Evolutionary conservation across 2,888 invertebrate species (phyloP).

Genomic region (Coremacera marginata): DNA sequence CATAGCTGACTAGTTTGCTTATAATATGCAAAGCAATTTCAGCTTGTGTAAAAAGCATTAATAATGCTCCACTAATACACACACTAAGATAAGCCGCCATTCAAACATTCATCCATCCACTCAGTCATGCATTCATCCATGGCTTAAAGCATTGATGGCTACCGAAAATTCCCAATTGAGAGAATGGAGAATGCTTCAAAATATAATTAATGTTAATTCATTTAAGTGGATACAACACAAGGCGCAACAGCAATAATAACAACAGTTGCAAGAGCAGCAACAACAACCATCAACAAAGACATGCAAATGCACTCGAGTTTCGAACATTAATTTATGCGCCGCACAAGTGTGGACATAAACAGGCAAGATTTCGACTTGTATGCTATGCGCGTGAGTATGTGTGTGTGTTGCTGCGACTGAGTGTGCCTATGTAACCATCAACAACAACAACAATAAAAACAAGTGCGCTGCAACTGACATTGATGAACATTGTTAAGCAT

Average conservation of each 20-base stretch:
- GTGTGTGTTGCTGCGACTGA: background rate
- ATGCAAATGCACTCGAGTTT: conserved; percentile 43
- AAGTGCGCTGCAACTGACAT: conserved; percentile 36
- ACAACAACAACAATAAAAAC: conserved; percentile 34
- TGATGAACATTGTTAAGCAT: conserved; percentile 23
- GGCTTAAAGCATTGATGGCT: background rate
- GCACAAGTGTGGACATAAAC: background rate
- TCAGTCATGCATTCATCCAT: background rate
- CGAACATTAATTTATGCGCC: background rate
- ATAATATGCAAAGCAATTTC: no score
- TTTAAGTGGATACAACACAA: background rate
- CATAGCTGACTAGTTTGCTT: no score
- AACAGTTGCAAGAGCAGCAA: conserved; percentile 16
- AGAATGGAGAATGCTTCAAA: background rate
- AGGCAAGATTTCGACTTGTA: background rate
- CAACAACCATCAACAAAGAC: conserved; percentile 26
- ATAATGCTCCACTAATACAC: background rate
- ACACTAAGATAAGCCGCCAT: background rate
- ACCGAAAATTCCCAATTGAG: background rate
- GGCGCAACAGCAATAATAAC: background rate
- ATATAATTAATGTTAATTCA: conserved; percentile 14
- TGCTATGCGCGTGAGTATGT: background rate
- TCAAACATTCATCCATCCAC: no score
- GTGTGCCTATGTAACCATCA: background rate
- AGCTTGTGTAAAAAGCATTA: no score